Percentiles rank a stretch among this genome's conserved stretches.
Conservation (phyloP, 1,140 invertebrate genomes). For the Ctenoplectra terminalis region DNA sequence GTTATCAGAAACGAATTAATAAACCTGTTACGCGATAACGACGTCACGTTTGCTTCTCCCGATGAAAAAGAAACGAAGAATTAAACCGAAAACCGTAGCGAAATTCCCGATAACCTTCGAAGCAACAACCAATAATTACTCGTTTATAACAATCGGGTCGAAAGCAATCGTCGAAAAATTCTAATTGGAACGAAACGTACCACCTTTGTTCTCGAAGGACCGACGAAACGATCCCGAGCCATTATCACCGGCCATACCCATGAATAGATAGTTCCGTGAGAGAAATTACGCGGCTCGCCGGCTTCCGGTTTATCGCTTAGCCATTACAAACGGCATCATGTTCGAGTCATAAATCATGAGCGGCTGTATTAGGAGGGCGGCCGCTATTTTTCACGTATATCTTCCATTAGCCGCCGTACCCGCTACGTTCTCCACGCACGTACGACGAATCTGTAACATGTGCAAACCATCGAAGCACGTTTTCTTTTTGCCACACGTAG, state of each 20-base stretch:
- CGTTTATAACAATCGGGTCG: background rate
- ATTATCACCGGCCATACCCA: constrained; percentile 12
- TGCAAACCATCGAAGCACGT: constrained; percentile 30
- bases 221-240: constrained; percentile 3
- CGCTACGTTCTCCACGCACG: constrained; percentile 27
- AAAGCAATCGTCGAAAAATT: background rate
- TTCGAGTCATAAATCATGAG: constrained; percentile 42
- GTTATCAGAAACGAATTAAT: background rate
- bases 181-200: background rate
- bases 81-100: background rate
- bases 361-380: constrained; percentile 27
- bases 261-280: constrained; percentile 36
- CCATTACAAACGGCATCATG: constrained; percentile 52
- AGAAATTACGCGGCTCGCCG: constrained; percentile 29
- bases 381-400: constrained; percentile 46
- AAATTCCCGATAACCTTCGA: background rate
- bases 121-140: background rate
- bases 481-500: background rate
- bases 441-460: constrained; percentile 37
- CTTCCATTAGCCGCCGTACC: constrained; percentile 23
- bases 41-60: background rate
- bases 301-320: constrained; percentile 49
- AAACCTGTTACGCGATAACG: background rate
- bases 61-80: background rate
- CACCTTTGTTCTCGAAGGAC: background rate